Conservation (phyloP, 2,888 invertebrate genomes). For the Pemphredon lugubris region DNA sequence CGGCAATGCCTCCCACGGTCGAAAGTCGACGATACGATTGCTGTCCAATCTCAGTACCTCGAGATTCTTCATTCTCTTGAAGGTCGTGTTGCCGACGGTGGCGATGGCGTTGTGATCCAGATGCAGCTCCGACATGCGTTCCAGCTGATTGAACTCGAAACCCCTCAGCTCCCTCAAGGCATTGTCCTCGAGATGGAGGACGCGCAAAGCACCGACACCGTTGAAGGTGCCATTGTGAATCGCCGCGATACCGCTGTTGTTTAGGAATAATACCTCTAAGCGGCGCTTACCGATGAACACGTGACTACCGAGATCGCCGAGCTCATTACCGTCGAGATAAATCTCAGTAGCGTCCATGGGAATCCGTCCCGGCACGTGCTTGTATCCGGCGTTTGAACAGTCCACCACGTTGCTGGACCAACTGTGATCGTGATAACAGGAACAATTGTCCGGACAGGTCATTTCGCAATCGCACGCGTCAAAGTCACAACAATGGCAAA, state of each 20-base stretch:
- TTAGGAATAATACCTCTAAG: constrained; percentile 89
- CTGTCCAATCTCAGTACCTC: constrained; percentile 89
- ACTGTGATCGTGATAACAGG: constrained; percentile 93
- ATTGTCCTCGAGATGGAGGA: constrained; percentile 90
- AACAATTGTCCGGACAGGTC: constrained; percentile 93
- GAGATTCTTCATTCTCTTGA: constrained; percentile 87
- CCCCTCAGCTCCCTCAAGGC: constrained; percentile 87
- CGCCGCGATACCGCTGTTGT: constrained; percentile 89
- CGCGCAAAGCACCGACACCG: constrained; percentile 88
- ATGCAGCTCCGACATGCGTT: constrained; percentile 88
- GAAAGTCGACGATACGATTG: constrained; percentile 89
- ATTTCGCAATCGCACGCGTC: constrained; percentile 96
- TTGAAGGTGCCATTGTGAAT: constrained; percentile 92
- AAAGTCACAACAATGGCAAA: constrained; percentile 95
- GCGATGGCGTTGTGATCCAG: constrained; percentile 89
- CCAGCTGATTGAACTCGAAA: constrained; percentile 90
- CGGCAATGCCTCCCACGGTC: constrained; percentile 86
- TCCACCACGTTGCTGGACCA: constrained; percentile 93
- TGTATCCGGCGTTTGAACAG: constrained; percentile 89
- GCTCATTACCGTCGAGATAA: constrained; percentile 91
- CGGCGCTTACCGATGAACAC: constrained; percentile 93
- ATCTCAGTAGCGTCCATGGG: constrained; percentile 96
- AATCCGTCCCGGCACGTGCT: constrained; percentile 89
- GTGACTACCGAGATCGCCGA: constrained; percentile 90
- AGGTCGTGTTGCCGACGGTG: constrained; percentile 89